Evolutionary conservation across 2,888 invertebrate genomes (phyloP), one percentile per base, ranked within the genome.

Genomic region (Belgica antarctica): DNA sequence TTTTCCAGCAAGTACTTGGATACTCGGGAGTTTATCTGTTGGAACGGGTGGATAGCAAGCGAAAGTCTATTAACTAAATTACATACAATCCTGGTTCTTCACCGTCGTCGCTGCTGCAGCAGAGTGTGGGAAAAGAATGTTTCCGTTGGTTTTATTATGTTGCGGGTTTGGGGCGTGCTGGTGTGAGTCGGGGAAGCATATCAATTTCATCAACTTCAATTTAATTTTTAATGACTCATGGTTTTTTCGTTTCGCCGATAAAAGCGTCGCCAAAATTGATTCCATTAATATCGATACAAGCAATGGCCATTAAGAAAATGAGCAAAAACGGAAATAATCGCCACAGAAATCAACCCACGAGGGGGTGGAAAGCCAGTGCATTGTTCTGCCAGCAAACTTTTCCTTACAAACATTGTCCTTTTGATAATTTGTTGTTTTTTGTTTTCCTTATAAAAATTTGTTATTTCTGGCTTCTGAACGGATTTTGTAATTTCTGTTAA

Each of bases 21-120:
- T 59, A 19, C n/a, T 27, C n/a, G n/a, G 8, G 34, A 34, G 8
- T 2, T 34, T 62, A 34, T 62, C 27, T n/a, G n/a, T n/a, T n/a
- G n/a, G n/a, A n/a, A n/a, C n/a, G n/a, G n/a, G n/a, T n/a, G 34
- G 19, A 17, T 17, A 61, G 62, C 31, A 34, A 5, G 28, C 28
- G 12, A 27, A 57, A 22, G 19, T 68, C 68, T 52, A 68, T 68
- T 68, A 68, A 68, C 68, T 68, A 68, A 68, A 68, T 68, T 68
- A 68, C 68, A 57, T 34, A n/a, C n/a, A 46, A 24, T 57, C 25
- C 27, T 17, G n/a, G 1, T 65, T 25, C 36, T 22, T 15, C 28
- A 8, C 15, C 41, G 22, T 10, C n/a, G n/a, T n/a, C n/a, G 5
- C 22, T 52, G 5, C 22, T 52, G 19, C 19, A 46, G 46, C 7